Conservation (phyloP, 2,888 invertebrate species). For the Imbricaverruca yamaguchii region DNA sequence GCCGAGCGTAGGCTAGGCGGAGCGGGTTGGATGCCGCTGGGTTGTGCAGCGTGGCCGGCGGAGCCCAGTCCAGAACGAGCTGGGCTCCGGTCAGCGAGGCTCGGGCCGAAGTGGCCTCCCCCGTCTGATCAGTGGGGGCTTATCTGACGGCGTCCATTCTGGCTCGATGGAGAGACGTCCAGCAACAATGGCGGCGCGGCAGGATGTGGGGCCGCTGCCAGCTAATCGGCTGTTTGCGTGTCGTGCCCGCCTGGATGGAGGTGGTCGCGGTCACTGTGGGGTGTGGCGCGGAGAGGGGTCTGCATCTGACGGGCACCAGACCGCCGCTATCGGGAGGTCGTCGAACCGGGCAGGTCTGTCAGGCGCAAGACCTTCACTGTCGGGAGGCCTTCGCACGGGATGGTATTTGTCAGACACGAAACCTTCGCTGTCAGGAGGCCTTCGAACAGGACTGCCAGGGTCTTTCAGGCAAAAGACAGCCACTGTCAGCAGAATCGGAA, state of each 20-base stretch:
- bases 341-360: not conserved
- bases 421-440: no score
- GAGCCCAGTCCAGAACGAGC: no score
- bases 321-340: not conserved
- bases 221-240: constrained; percentile 11
- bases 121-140: not conserved
- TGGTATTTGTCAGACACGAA: no score
- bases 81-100: not conserved
- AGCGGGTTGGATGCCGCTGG: no score
- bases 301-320: not conserved
- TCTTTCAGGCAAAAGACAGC: no score
- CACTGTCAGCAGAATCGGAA: no score
- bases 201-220: not conserved
- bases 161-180: not conserved
- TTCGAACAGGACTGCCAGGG: no score
- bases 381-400: no score
- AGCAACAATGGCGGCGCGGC: not conserved
- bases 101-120: not conserved
- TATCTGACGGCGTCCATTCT: constrained; percentile 4
- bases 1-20: no score
- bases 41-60: no score
- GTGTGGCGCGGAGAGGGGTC: not conserved
- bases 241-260: not conserved
- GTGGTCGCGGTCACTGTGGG: not conserved
- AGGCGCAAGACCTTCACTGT: no score